These are phyloP conservation scores for Erpornis zantholeuca DNA, from an alignment of 2,113 vertebrate species.

Conservation along the genomic window DNA sequence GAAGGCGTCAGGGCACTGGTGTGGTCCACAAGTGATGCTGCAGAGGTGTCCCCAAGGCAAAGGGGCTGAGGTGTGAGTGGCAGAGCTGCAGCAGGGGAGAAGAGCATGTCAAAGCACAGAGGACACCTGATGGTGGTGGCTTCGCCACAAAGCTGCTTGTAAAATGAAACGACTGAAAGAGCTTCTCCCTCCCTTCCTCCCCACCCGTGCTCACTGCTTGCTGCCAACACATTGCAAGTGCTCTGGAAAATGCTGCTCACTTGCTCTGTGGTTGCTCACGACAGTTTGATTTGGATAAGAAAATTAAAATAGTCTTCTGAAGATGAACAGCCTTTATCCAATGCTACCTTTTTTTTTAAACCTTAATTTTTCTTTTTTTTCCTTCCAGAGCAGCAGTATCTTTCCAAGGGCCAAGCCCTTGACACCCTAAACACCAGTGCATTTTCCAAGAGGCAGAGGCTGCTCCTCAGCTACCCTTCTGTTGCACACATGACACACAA, in stretches of 20 bases:
- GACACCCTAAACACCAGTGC: neutral
- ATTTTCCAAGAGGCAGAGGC: neutral
- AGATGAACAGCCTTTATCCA: neutral
- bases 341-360: neutral
- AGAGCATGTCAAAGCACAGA: rapidly evolving
- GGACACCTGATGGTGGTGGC: rapidly evolving
- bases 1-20: rapidly evolving
- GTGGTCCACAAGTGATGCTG: neutral
- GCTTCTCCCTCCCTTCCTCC: neutral
- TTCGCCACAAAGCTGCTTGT: neutral
- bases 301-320: neutral
- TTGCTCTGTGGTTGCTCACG: neutral
- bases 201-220: neutral
- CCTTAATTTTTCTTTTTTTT: neutral
- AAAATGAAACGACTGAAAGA: neutral
- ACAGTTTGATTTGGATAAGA: neutral
- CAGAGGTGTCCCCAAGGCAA: rapidly evolving
- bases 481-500: rapidly evolving
- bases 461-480: neutral
- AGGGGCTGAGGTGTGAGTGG: too few species aligned
- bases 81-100: neutral
- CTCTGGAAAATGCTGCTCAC: constrained; percentile 47
- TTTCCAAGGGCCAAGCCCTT: neutral
- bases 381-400: neutral
- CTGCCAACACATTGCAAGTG: neutral